A percentile compares a stretch with the other conserved stretches of the same genome.
Evolutionary conservation across 2,113 vertebrate genomes (phyloP).

Genomic region (Tragelaphus imberbis): DNA sequence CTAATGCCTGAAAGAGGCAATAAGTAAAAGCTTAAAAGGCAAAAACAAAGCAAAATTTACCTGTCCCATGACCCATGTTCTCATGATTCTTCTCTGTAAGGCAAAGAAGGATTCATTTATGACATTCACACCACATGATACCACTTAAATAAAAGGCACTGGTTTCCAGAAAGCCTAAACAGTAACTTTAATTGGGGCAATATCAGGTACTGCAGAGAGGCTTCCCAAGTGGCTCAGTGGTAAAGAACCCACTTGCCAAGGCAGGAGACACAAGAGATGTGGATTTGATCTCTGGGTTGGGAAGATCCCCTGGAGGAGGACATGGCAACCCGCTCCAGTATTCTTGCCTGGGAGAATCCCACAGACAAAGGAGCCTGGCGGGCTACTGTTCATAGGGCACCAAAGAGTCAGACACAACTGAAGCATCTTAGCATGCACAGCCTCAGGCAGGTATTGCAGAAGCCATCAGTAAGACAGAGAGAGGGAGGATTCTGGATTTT

Average conservation of each 20-base stretch:
- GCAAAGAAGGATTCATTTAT: neutral
- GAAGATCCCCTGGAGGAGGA: neutral
- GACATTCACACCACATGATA: neutral
- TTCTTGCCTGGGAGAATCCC: neutral
- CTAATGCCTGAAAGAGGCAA: neutral
- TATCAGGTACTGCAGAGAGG: neutral
- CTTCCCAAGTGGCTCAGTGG: neutral
- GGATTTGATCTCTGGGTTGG: fast-evolving
- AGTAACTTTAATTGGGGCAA: neutral
- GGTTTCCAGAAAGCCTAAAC: neutral
- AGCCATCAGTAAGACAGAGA: neutral
- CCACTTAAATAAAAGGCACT: neutral
- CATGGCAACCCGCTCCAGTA: neutral
- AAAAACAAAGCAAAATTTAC: neutral
- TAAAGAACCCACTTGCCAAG: neutral
- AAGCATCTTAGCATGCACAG: neutral
- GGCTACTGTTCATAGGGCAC: neutral
- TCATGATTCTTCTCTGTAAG: neutral
- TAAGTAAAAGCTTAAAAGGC: neutral
- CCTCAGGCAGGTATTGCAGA: neutral
- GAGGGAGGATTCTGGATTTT: neutral
- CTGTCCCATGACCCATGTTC: neutral
- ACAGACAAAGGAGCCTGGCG: neutral
- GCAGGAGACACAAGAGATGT: neutral
- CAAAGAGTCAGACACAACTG: neutral